A percentile compares a stretch with the other conserved stretches of the same genome.
phyloP scores from a whole-genome alignment of 2,797 vertebrate species.

The Centroberyx gerrardi region DNA sequence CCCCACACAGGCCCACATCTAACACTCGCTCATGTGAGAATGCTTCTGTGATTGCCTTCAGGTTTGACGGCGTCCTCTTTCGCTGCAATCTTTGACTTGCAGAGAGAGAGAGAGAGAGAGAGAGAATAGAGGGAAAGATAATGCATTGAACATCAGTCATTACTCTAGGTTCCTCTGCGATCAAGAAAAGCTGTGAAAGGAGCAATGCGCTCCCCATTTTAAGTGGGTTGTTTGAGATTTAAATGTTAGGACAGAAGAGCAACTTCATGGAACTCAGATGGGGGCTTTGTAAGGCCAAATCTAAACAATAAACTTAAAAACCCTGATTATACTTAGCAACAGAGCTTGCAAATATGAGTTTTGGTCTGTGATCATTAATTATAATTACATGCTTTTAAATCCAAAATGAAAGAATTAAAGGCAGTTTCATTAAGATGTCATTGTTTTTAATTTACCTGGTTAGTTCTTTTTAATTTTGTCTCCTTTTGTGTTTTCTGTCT shows the following conservation, averaged over 20 bases:
- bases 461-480: no score
- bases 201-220: neutral
- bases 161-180: conserved; percentile 10
- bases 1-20: conserved; percentile 62
- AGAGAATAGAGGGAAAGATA: neutral
- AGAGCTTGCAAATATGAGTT: neutral
- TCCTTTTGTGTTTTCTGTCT: no score
- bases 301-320: neutral
- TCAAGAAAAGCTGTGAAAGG: conserved; percentile 8
- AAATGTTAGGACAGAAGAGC: neutral
- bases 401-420: no score
- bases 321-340: no score
- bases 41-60: conserved; percentile 50
- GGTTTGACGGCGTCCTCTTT: conserved; percentile 52
- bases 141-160: conserved; percentile 32
- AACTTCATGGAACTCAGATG: neutral
- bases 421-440: no score
- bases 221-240: neutral
- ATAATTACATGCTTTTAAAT: no score
- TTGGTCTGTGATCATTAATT: neutral
- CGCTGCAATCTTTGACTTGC: conserved; percentile 28
- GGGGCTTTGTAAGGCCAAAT: neutral
- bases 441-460: no score
- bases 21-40: conserved; percentile 59
- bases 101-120: conserved; percentile 22